A percentile compares a stretch with the other conserved stretches of the same genome.
These are phyloP conservation scores for Tinea semifulvella DNA, from an alignment of 2,888 invertebrate genomes.

Conservation along the genomic window DNA sequence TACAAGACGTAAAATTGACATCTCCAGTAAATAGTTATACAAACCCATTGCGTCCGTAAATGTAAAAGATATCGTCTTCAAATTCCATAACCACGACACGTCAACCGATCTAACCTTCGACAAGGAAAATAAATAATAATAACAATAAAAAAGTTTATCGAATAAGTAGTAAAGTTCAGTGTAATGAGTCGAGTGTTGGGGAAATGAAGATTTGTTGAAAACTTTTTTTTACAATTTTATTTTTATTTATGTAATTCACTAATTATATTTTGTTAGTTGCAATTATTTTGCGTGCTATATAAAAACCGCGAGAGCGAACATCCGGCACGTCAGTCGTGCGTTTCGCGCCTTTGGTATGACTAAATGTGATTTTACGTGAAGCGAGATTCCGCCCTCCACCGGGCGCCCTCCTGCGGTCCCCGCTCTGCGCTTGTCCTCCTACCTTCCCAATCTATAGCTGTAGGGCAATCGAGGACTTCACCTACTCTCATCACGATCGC, in stretches of 20 bases:
- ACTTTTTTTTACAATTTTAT: neutral
- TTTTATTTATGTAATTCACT: no score
- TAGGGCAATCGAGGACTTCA: neutral
- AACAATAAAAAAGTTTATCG: neutral
- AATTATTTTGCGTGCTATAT: neutral
- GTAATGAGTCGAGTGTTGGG: neutral
- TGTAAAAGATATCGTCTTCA: conserved; percentile 38
- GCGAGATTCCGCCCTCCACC: conserved; percentile 32
- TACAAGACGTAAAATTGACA: neutral
- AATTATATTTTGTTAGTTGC: no score
- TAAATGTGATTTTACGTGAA: conserved; percentile 48
- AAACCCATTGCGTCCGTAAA: conserved; percentile 51
- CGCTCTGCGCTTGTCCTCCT: conserved; percentile 30
- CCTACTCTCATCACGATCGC: neutral
- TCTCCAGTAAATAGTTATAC: conserved; percentile 32
- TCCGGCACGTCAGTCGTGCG: conserved; percentile 31
- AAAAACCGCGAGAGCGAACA: neutral
- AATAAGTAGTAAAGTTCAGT: conserved; percentile 2
- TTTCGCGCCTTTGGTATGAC: conserved; percentile 39
- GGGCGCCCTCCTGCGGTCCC: conserved; percentile 32
- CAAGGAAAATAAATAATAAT: neutral
- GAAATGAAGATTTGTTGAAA: neutral
- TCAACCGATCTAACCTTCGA: conserved; percentile 23
- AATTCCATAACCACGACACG: conserved; percentile 42
- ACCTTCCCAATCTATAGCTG: conserved; percentile 17